Conservation (phyloP, 2,797 vertebrate genomes). For the Poeciliopsis presidionis region DNA sequence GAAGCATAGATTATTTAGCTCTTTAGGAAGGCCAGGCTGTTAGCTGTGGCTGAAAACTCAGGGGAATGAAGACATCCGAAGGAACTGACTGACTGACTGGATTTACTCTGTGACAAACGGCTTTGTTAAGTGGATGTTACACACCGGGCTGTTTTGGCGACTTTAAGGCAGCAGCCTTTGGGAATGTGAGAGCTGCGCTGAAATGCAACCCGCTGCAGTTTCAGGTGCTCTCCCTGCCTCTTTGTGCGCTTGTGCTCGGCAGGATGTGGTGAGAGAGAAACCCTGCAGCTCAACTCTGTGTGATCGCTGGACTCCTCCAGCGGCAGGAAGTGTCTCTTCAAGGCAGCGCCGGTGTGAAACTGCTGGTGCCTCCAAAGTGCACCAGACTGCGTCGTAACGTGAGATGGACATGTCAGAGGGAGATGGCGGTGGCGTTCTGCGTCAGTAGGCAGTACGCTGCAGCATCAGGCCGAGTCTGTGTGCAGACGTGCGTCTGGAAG, state of each 20-base stretch:
- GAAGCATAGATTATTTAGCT: background rate
- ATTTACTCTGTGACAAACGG: background rate
- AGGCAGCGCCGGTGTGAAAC: background rate
- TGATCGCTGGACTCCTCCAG: background rate
- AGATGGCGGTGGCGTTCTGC: background rate
- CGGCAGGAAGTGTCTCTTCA: background rate
- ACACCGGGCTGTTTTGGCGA: background rate
- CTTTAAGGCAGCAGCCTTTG: background rate
- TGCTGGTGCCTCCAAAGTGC: slow-evolving; percentile 17
- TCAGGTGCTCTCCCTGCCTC: slow-evolving; percentile 47
- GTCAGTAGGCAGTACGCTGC: background rate
- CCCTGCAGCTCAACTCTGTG: slow-evolving; percentile 4
- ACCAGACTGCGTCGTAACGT: slow-evolving; percentile 6
- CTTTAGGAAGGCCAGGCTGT: background rate
- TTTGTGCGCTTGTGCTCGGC: slow-evolving; percentile 18
- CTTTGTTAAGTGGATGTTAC: background rate
- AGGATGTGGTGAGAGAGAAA: slow-evolving; percentile 29
- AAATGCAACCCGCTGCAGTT: slow-evolving; percentile 35
- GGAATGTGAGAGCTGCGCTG: slow-evolving; percentile 37
- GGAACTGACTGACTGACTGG: background rate
- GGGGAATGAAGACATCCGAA: background rate
- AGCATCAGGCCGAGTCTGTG: background rate
- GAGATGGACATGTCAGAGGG: background rate
- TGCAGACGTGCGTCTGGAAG: background rate
- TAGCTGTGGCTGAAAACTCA: background rate